These are phyloP conservation scores for Saturnia pavonia DNA, from an alignment of 2,888 invertebrate species.

Conservation along the genomic window DNA sequence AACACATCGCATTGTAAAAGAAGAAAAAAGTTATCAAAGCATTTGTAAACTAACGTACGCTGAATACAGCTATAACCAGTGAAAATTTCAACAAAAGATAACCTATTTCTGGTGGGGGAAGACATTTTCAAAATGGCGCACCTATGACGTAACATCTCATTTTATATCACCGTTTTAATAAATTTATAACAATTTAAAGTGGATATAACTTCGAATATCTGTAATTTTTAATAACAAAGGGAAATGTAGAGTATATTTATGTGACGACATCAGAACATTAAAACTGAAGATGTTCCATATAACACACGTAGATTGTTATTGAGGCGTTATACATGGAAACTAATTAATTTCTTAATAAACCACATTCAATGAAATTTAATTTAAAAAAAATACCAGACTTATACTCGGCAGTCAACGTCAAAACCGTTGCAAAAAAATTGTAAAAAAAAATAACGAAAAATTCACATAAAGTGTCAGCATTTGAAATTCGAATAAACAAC, in stretches of 20 bases:
- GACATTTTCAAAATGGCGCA: constrained; percentile 70
- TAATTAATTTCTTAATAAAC: not conserved
- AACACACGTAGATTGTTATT: not conserved
- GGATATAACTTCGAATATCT: not conserved
- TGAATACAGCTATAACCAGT: not conserved
- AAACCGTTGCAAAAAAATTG: not conserved
- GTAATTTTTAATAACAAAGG: not conserved
- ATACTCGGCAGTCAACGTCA: not conserved
- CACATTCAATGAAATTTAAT: not conserved
- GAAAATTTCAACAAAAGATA: constrained; percentile 14
- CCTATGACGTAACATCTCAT: constrained; percentile 32
- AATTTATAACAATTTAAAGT: not conserved
- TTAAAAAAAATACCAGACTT: not conserved
- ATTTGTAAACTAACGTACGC: not conserved
- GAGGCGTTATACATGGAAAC: not conserved
- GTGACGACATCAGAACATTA: not conserved
- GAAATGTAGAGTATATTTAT: not conserved
- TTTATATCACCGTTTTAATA: constrained; percentile 18
- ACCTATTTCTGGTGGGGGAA: constrained; percentile 10
- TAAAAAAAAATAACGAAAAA: constrained; percentile 4
- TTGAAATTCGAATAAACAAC: constrained; percentile 33
- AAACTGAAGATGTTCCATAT: not conserved
- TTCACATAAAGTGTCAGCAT: constrained; percentile 13
- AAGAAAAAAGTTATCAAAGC: not conserved
- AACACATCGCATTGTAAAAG: not conserved